Evolutionary conservation across 2,113 vertebrate genomes (phyloP), one percentile per base, ranked within the genome.

Genomic region (Trematocara zebra): DNA sequence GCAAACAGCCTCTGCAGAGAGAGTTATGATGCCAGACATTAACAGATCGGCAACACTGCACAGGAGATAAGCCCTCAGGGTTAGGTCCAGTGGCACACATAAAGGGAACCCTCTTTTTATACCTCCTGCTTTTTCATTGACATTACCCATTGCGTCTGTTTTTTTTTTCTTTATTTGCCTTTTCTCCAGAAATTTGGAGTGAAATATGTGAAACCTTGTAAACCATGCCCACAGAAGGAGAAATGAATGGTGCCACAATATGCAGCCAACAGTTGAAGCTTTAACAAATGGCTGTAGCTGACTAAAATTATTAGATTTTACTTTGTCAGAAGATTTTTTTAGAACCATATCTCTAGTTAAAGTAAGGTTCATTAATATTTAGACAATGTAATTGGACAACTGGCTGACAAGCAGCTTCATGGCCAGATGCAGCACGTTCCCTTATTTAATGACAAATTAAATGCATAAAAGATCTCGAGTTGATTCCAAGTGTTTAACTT

Each of bases 21-120:
- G 92, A 95, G 91, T 95, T 94, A 95, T 93, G 92, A 90, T 88
- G 78, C 81, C 90, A 90, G 85, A 82, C 86, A 89, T 86, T 93
- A 95, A 95, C 72, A 47, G 90, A 94, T 94, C 86, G 84, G 87
- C 91, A 93, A 91, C 90, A 78, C 72, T 23, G 84, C 83, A 80
- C 52, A 23, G 87, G 81, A 93, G 88, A 96, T 95, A 95, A 92
- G 93, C 94, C 87, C 80, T 87, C 26, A 5, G 78, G 84, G 85
- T 80, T 79, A 90, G 53, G 69, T 90, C 87, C 89, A 78, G 91
- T 91, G 91, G 82, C 82, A 83, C 74, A 83, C 35, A 83, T 37
- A 87, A 53, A 90, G 26, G 87, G 49, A 93, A 86, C 42, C 11
- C 67, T 90, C 74, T 81, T 85, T 94, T 86, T 88, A 85, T 81